A percentile compares a stretch with the other conserved stretches of the same genome.
Evolutionary conservation across 2,888 invertebrate genomes (phyloP).

Genomic region (Parnassius mnemosyne): DNA sequence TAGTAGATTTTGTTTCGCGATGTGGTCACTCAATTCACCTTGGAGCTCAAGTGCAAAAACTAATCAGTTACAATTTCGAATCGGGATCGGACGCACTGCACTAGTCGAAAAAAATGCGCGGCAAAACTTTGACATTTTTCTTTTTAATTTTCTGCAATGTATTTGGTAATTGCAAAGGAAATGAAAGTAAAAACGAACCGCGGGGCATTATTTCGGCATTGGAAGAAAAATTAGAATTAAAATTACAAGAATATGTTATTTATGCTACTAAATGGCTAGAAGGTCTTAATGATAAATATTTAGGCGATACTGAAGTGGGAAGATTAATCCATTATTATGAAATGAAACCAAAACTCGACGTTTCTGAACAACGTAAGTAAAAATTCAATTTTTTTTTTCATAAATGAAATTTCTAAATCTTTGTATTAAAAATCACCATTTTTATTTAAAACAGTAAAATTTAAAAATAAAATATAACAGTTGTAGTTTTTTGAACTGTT

Average conservation of each 20-base stretch:
- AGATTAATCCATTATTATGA: slow-evolving; percentile 53
- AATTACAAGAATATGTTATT: slow-evolving; percentile 42
- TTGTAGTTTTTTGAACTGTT: no score
- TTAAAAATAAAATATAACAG: no score
- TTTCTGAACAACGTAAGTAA: slow-evolving; percentile 44
- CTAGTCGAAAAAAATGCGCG: slow-evolving; percentile 33
- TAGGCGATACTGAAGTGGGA: slow-evolving; percentile 54
- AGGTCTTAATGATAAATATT: slow-evolving; percentile 55
- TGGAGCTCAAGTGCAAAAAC: slow-evolving; percentile 23
- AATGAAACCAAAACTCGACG: slow-evolving; percentile 49
- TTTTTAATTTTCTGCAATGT: slow-evolving; percentile 30
- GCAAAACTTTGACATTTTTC: slow-evolving; percentile 30
- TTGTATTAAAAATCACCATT: no score
- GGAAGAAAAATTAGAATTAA: slow-evolving; percentile 46
- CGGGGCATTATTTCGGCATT: slow-evolving; percentile 34
- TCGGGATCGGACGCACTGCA: slow-evolving; percentile 31
- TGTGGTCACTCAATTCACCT: slow-evolving; percentile 22
- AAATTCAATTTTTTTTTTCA: no score
- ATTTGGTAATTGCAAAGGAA: neutral
- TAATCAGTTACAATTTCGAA: slow-evolving; percentile 42
- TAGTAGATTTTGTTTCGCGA: slow-evolving; percentile 22
- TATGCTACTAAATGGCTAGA: slow-evolving; percentile 47
- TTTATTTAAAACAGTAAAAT: no score
- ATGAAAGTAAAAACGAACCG: neutral
- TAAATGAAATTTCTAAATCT: no score